These are phyloP conservation scores for Tipula unca DNA, from an alignment of 2,888 invertebrate species.

Conservation along the genomic window DNA sequence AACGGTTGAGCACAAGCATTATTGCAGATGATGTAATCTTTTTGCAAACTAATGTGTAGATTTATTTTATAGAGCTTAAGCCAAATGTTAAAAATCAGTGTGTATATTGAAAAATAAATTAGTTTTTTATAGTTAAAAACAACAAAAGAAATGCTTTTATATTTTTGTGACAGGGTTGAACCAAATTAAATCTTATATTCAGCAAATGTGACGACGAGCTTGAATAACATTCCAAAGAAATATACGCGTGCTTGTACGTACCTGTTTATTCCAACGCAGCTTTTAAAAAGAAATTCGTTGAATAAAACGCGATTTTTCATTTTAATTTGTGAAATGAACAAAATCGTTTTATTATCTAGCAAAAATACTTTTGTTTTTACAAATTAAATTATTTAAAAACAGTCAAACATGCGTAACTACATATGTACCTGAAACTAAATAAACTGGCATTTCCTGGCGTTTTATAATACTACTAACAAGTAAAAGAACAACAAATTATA, in stretches of 20 bases:
- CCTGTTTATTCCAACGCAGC: no score
- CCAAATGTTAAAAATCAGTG: background rate
- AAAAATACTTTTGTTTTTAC: background rate
- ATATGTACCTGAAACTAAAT: background rate
- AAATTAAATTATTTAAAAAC: background rate
- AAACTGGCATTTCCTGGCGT: background rate
- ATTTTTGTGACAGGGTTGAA: background rate
- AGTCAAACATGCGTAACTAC: background rate
- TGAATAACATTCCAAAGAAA: background rate
- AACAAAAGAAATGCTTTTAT: background rate
- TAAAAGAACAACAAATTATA: background rate
- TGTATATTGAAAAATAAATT: background rate
- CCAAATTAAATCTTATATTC: background rate
- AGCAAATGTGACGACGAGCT: background rate
- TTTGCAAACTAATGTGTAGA: slow-evolving; percentile 44
- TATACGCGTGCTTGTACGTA: no score
- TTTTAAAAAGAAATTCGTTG: no score
- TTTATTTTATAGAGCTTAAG: background rate
- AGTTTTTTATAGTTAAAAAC: background rate
- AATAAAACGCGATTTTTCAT: background rate
- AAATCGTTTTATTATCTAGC: background rate
- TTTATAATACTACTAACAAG: background rate
- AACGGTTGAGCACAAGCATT: slow-evolving; percentile 64
- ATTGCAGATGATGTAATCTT: slow-evolving; percentile 84
- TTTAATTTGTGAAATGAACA: background rate